phyloP scores from a whole-genome alignment of 1,140 invertebrate species.

The Sycophaga agraensis region DNA sequence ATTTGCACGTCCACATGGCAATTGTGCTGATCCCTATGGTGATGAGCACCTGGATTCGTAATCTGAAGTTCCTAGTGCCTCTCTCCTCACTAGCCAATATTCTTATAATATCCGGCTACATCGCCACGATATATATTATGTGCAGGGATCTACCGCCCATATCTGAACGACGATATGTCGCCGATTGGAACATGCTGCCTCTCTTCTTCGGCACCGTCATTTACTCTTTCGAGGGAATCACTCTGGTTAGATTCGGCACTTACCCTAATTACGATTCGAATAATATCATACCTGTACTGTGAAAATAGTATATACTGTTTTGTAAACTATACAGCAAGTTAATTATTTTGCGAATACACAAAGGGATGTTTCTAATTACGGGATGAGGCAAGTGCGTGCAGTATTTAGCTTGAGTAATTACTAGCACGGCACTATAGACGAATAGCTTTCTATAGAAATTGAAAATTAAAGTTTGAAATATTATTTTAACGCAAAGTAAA shows the following conservation, averaged over 20 bases:
- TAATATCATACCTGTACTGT: too few relatives aligned
- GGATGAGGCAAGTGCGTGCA: too few relatives aligned
- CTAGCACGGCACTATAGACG: too few relatives aligned
- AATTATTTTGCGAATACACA: too few relatives aligned
- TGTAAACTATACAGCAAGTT: too few relatives aligned
- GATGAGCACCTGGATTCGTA: slow-evolving; percentile 72
- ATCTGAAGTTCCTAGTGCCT: slow-evolving; percentile 73
- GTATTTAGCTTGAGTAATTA: too few relatives aligned
- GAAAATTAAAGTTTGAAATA: too few relatives aligned
- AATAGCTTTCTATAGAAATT: too few relatives aligned
- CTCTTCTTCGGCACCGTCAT: slow-evolving; percentile 77
- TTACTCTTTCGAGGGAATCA: slow-evolving; percentile 80
- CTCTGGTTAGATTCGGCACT: slow-evolving; percentile 60
- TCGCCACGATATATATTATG: slow-evolving; percentile 72
- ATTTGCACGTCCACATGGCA: slow-evolving; percentile 70
- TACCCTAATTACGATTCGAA: neutral
- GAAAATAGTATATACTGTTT: too few relatives aligned
- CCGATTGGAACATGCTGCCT: slow-evolving; percentile 63
- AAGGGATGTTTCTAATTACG: too few relatives aligned
- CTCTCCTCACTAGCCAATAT: slow-evolving; percentile 74
- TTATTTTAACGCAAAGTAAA: too few relatives aligned
- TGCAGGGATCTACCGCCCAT: slow-evolving; percentile 67
- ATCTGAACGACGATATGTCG: slow-evolving; percentile 59
- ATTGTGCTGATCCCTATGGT: slow-evolving; percentile 72
- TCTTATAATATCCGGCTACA: slow-evolving; percentile 66